Evolutionary conservation across 1,140 invertebrate species (phyloP).

Genomic region (Chironomus tepperi): DNA sequence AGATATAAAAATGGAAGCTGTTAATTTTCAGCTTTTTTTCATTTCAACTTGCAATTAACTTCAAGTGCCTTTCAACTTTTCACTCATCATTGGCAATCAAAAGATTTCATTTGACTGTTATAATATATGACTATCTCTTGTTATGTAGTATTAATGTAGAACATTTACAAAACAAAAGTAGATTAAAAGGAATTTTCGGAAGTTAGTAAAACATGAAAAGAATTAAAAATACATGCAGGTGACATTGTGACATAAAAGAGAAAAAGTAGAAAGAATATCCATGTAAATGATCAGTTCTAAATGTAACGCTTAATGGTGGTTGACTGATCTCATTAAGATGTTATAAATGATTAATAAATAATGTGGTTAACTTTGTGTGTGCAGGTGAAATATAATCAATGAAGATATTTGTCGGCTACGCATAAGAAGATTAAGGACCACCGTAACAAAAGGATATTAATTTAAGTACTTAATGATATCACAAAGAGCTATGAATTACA

Average conservation of each 20-base stretch:
- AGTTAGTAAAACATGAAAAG: background rate
- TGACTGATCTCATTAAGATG: constrained; percentile 19
- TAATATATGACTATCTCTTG: background rate
- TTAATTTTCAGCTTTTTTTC: background rate
- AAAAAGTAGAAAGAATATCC: background rate
- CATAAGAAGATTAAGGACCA: no score
- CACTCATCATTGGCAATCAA: background rate
- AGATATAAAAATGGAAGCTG: background rate
- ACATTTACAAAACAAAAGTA: background rate
- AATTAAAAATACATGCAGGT: background rate
- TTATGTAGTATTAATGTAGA: no score
- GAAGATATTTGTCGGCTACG: no score
- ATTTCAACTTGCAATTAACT: background rate
- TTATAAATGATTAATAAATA: constrained; percentile 18
- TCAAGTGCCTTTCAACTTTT: background rate
- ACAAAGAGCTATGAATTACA: no score
- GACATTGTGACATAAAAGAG: background rate
- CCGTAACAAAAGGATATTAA: no score
- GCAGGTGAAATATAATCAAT: constrained; percentile 2
- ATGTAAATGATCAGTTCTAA: background rate
- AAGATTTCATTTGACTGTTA: background rate
- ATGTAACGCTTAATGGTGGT: background rate
- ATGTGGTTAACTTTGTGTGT: background rate
- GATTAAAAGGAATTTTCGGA: background rate
- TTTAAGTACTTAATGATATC: no score